A percentile compares a stretch with the other conserved stretches of the same genome.
phyloP scores from a whole-genome alignment of 2,113 vertebrate genomes.

The Odobenus rosmarus region DNA sequence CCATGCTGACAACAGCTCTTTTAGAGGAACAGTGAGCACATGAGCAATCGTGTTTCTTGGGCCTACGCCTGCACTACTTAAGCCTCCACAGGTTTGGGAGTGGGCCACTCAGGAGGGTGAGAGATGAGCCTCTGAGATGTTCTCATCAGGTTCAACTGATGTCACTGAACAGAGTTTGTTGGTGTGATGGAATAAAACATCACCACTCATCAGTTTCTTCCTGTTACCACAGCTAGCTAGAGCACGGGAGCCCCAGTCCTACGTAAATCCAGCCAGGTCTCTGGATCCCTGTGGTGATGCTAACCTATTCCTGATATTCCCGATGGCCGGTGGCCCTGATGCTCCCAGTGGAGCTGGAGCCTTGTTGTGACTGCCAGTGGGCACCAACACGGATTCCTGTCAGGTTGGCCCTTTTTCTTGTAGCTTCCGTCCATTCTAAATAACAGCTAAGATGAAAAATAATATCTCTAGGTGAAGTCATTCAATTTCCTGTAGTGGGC shows the following conservation, averaged over 20 bases:
- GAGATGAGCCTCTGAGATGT: background rate
- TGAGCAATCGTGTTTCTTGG: background rate
- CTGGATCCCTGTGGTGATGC: background rate
- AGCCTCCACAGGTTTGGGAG: background rate
- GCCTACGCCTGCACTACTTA: background rate
- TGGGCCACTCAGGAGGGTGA: too few relatives aligned
- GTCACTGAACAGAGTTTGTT: background rate
- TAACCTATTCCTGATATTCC: background rate
- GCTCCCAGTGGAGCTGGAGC: background rate
- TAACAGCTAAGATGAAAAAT: background rate
- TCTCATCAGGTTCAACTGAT: background rate
- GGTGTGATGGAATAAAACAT: background rate
- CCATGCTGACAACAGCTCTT: background rate
- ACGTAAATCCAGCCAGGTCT: background rate
- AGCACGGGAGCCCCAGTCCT: too few relatives aligned
- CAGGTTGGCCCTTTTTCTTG: background rate
- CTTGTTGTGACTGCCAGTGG: background rate
- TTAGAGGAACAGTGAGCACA: too few relatives aligned
- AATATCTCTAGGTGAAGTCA: background rate
- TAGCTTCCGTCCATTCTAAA: background rate
- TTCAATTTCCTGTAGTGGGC: background rate
- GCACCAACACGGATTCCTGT: too few relatives aligned
- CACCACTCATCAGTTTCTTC: background rate
- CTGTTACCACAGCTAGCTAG: background rate
- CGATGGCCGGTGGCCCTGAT: background rate